Conservation (phyloP, 2,113 vertebrate species). For the Strix aluco region DNA sequence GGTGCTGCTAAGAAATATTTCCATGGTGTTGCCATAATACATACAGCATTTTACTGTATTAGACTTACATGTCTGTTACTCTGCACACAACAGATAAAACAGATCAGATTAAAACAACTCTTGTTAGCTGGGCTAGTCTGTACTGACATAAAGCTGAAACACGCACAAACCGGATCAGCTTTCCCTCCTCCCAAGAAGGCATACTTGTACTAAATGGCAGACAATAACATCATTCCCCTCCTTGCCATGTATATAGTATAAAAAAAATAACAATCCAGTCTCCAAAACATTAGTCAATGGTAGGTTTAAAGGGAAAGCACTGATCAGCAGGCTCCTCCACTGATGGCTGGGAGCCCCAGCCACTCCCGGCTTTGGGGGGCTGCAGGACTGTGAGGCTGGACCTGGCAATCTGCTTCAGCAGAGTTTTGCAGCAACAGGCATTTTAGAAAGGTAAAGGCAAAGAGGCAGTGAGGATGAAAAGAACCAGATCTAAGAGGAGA, state of each 20-base stretch:
- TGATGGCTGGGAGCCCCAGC: background rate
- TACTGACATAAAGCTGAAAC: constrained; percentile 19
- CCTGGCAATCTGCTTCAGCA: background rate
- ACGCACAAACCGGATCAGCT: background rate
- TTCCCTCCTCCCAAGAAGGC: background rate
- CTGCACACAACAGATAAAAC: constrained; percentile 19
- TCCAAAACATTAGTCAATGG: background rate
- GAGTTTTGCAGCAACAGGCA: background rate
- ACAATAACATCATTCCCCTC: background rate
- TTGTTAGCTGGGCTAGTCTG: background rate
- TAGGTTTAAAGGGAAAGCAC: background rate
- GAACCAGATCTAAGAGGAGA: background rate
- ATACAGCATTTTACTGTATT: constrained; percentile 11
- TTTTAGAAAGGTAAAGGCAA: background rate
- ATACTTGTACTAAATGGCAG: background rate
- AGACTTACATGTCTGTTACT: constrained; percentile 32
- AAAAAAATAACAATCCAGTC: background rate
- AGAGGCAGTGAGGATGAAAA: background rate
- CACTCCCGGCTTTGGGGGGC: background rate
- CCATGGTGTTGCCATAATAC: constrained; percentile 47
- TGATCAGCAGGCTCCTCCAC: background rate
- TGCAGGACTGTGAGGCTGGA: background rate
- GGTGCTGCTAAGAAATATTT: constrained; percentile 58
- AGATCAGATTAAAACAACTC: constrained; percentile 23
- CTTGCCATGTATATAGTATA: background rate